Conservation (phyloP, 2,113 vertebrate species). For the Pterocles gutturalis region DNA sequence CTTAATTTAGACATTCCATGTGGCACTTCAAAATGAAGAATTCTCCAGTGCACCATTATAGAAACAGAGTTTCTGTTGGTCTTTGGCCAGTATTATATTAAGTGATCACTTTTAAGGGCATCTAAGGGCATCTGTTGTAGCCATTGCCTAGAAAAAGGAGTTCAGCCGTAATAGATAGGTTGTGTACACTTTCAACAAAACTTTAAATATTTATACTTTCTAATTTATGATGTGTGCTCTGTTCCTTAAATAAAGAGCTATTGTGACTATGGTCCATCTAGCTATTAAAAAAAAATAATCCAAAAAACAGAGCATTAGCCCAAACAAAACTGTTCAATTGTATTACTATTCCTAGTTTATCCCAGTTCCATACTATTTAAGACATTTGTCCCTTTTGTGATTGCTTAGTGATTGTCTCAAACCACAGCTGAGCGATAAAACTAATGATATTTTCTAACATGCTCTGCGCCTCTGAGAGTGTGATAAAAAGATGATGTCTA, state of each 20-base stretch:
- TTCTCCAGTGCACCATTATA: background rate
- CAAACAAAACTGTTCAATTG: background rate
- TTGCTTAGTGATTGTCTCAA: background rate
- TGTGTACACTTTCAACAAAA: constrained; percentile 6
- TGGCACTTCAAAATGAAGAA: background rate
- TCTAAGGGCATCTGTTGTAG: background rate
- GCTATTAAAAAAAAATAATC: background rate
- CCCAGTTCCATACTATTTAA: background rate
- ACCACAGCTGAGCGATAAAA: background rate
- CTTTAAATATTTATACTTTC: constrained; percentile 40
- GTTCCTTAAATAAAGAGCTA: constrained; percentile 36
- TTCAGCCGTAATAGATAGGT: background rate
- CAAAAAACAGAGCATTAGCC: background rate
- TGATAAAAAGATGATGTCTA: background rate
- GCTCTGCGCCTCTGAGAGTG: background rate
- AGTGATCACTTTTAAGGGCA: background rate
- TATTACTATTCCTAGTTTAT: background rate
- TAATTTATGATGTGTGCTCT: constrained; percentile 14
- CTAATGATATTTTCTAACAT: background rate
- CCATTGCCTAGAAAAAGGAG: background rate
- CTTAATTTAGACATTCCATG: constrained; percentile 18
- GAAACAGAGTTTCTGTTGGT: background rate
- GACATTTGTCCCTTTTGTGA: background rate
- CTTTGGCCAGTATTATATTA: background rate
- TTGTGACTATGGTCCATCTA: constrained; percentile 10